Conservation (phyloP, 2,113 vertebrate genomes). For the Petaurus breviceps region DNA sequence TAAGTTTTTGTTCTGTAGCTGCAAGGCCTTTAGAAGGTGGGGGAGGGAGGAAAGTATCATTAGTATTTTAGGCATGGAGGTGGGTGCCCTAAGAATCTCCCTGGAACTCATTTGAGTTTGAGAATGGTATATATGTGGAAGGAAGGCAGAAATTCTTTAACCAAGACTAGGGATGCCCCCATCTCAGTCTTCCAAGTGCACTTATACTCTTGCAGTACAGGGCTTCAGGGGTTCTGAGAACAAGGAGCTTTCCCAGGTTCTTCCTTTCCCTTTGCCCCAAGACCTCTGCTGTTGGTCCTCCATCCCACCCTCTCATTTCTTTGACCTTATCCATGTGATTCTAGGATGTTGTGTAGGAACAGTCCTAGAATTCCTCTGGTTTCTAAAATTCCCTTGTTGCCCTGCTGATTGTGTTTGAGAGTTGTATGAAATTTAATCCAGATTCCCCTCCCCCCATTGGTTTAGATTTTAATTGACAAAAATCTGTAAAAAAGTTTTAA, state of each 20-base stretch:
- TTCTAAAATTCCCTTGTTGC: neutral
- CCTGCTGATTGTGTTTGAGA: slow-evolving; percentile 8
- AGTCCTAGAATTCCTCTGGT: neutral
- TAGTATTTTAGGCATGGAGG: neutral
- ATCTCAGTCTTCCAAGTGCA: slow-evolving; percentile 69
- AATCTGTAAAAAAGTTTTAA: neutral
- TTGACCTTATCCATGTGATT: neutral
- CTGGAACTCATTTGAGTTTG: neutral
- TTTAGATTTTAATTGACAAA: slow-evolving; percentile 51
- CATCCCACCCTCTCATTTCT: neutral
- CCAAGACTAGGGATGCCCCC: neutral
- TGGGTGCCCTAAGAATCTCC: neutral
- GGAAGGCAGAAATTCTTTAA: neutral
- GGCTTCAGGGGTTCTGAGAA: slow-evolving; percentile 33
- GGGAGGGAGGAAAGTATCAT: neutral
- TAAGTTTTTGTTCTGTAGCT: slow-evolving; percentile 26
- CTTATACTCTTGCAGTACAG: slow-evolving; percentile 60
- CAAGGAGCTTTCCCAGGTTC: slow-evolving; percentile 47
- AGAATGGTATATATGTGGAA: neutral
- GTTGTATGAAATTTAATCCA: slow-evolving; percentile 60
- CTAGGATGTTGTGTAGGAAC: neutral
- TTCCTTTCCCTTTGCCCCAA: slow-evolving; percentile 10
- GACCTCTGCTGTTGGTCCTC: neutral
- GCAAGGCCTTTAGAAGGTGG: neutral
- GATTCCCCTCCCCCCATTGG: neutral